These are phyloP conservation scores for Laticauda colubrina DNA, from an alignment of 2,113 vertebrate genomes.

Conservation along the genomic window DNA sequence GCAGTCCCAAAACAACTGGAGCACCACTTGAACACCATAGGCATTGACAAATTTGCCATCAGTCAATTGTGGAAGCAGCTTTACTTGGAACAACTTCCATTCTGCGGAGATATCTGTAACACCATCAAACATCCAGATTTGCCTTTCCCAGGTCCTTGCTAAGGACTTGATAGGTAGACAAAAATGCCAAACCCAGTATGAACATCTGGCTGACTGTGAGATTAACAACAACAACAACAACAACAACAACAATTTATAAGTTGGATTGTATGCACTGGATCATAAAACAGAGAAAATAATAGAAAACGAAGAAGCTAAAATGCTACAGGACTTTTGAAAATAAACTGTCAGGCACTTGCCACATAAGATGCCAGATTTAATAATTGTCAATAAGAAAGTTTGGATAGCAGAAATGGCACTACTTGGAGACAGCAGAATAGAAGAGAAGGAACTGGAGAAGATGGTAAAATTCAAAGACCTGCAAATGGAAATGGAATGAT, in stretches of 20 bases:
- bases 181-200: too few relatives aligned
- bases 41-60: too few relatives aligned
- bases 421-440: neutral
- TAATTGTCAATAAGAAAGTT: neutral
- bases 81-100: too few relatives aligned
- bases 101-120: too few relatives aligned
- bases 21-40: too few relatives aligned
- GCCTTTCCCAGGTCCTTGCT: too few relatives aligned
- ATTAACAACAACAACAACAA: too few relatives aligned
- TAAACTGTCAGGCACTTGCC: neutral
- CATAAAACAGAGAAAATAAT: neutral
- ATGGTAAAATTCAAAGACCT: neutral
- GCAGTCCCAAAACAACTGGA: too few relatives aligned
- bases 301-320: neutral
- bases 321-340: neutral
- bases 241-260: neutral
- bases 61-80: too few relatives aligned
- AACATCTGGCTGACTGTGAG: too few relatives aligned
- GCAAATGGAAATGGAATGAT: neutral
- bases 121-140: too few relatives aligned
- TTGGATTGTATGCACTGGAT: neutral
- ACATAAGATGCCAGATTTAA: neutral
- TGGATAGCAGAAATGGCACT: neutral
- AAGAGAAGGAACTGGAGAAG: neutral
- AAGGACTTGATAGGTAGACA: too few relatives aligned